Base-by-base conservation (phyloP, 1,140 invertebrate genomes). In the Leptinotarsa lineolata region DNA sequence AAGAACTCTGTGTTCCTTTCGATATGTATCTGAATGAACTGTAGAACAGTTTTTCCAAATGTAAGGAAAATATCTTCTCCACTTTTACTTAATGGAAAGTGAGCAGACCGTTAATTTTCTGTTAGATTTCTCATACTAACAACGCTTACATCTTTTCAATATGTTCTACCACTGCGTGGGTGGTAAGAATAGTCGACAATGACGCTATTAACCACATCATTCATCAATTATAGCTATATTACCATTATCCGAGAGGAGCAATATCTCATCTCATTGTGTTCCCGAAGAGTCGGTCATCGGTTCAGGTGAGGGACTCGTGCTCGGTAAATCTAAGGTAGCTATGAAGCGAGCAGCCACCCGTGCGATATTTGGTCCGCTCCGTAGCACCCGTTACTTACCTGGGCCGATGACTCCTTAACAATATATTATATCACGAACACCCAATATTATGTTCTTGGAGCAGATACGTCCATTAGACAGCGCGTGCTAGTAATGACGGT, bases 351-450 rank as follows among this genome's bases (percentile, higher is more conserved):
- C 79, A 80, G 77, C 79, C 79, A 80, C 79, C 79, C 79, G 79
- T 80, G 76, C 79, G 77, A 78, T 78, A 80, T 80, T 80, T 77
- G 74, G 79, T 72, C 73, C 77, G 79, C 61, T 80, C 76, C 64
- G 72, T 68, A 76, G 79, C 75, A 77, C 69, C 79, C 79, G 79
- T 80, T 80, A 80, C 72, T 73, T 58, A 72, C 72, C 46, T 70
- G 70, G 77, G 79, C 77, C 79, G 79, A 80, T 80, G 79, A 80
- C 79, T 80, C 71, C 71, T 73, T 74, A 76, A 79, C 76, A 78
- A 74, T 76, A 76, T 78, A 76, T 79, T 75, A 78, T 75, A 76
- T 74, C 75, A 74, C 61, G 68, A 69, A 70, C 70, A 60, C 58
- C 72, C 72, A 54, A 54, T 54, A 68, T 71, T 71, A 71, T 46